These are phyloP conservation scores for Bombus soroeensis DNA, from an alignment of 1,140 invertebrate species.

Conservation along the genomic window DNA sequence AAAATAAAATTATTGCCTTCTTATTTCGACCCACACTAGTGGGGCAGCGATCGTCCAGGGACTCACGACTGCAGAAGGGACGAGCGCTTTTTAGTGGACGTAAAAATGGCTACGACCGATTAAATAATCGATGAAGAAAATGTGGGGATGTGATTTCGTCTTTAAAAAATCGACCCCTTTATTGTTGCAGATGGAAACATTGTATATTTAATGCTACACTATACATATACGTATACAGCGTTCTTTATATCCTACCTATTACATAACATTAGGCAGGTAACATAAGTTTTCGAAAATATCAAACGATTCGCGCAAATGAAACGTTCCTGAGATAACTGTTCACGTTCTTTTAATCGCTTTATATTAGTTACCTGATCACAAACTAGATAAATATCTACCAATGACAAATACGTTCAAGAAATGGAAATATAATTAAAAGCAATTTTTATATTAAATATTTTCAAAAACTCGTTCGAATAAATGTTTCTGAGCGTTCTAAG, in stretches of 20 bases:
- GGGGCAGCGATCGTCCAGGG: constrained; percentile 40
- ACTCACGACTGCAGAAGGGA: constrained; percentile 59
- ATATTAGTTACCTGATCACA: too few relatives aligned
- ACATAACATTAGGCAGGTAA: too few relatives aligned
- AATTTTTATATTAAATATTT: too few relatives aligned
- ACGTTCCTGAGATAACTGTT: too few relatives aligned
- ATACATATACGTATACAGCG: too few relatives aligned
- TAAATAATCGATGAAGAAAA: constrained; percentile 76
- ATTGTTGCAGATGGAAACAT: background rate
- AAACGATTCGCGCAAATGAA: background rate
- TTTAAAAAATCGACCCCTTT: constrained; percentile 23
- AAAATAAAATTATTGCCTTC: constrained; percentile 44
- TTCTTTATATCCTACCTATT: background rate
- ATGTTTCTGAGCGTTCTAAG: too few relatives aligned
- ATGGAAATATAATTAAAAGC: background rate
- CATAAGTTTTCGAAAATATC: background rate
- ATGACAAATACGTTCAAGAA: background rate
- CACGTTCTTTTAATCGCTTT: too few relatives aligned
- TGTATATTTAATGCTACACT: background rate
- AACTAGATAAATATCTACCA: too few relatives aligned
- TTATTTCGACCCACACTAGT: constrained; percentile 38
- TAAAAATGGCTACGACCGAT: constrained; percentile 73
- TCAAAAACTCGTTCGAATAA: background rate
- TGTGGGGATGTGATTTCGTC: constrained; percentile 70
- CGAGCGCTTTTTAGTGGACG: constrained; percentile 68